phyloP scores from a whole-genome alignment of 2,888 invertebrate species.

The Sinodicranocentrus sp. region DNA sequence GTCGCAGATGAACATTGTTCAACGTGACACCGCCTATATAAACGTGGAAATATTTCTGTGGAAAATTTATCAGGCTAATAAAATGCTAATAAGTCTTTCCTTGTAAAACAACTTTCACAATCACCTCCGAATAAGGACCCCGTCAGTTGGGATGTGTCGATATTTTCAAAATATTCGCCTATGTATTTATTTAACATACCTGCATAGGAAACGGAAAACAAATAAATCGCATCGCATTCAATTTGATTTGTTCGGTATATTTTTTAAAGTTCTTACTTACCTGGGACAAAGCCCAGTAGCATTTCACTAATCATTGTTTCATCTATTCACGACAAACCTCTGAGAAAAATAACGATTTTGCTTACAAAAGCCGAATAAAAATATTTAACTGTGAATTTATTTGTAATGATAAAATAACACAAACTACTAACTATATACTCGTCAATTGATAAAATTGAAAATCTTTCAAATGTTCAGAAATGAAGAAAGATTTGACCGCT shows the following conservation, averaged over 20 bases:
- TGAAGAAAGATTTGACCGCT: too few species aligned
- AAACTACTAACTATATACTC: too few species aligned
- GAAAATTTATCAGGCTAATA: not conserved
- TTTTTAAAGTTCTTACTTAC: slow-evolving; percentile 10
- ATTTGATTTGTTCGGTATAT: not conserved
- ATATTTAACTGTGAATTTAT: too few species aligned
- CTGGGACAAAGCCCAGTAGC: slow-evolving; percentile 50
- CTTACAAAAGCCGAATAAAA: too few species aligned
- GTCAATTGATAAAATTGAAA: too few species aligned
- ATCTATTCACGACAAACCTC: too few species aligned
- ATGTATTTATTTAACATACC: slow-evolving; percentile 91
- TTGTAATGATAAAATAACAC: too few species aligned
- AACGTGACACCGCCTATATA: slow-evolving; percentile 94
- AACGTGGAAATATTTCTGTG: too few species aligned
- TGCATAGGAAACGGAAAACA: not conserved
- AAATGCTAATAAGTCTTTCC: not conserved
- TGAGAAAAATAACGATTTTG: too few species aligned
- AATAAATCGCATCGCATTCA: too few species aligned
- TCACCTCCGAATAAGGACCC: slow-evolving; percentile 98
- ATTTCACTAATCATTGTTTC: slow-evolving; percentile 12
- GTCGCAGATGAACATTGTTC: slow-evolving; percentile 91
- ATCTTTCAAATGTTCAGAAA: too few species aligned
- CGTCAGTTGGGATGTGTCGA: slow-evolving; percentile 95
- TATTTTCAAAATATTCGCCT: slow-evolving; percentile 97
- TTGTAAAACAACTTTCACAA: too few species aligned